Conservation (phyloP, 2,888 invertebrate genomes). For the Onthophagus sagittarius region DNA sequence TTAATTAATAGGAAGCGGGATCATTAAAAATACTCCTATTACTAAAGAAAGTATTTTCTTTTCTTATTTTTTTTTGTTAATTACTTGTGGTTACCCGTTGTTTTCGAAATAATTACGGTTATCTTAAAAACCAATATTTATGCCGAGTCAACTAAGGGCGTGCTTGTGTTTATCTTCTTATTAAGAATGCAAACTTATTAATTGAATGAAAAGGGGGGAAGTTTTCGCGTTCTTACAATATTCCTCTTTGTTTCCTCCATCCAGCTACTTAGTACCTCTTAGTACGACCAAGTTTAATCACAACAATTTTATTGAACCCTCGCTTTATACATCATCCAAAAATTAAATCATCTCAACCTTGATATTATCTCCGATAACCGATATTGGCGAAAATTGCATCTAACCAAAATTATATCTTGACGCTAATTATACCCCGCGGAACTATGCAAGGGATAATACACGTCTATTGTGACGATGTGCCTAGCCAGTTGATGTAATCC, state of each 20-base stretch:
- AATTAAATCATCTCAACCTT: background rate
- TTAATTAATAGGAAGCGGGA: background rate
- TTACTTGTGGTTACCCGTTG: background rate
- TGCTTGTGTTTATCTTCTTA: background rate
- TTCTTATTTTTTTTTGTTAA: background rate
- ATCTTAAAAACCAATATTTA: background rate
- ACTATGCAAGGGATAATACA: background rate
- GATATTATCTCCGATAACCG: background rate
- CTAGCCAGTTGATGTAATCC: background rate
- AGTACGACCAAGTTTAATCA: background rate
- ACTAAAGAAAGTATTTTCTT: background rate
- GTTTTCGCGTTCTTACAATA: background rate
- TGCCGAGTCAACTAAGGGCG: background rate
- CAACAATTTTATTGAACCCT: background rate
- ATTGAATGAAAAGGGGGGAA: background rate
- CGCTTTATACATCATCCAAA: background rate
- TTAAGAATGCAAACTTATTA: background rate
- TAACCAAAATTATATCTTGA: background rate
- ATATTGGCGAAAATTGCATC: background rate
- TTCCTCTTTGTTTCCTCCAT: background rate
- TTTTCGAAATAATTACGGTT: background rate
- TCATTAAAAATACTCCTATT: background rate
- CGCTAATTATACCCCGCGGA: background rate
- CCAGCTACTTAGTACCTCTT: background rate
- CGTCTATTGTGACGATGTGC: background rate